phyloP scores from a whole-genome alignment of 2,888 invertebrate species.

The Amorpha juglandis region DNA sequence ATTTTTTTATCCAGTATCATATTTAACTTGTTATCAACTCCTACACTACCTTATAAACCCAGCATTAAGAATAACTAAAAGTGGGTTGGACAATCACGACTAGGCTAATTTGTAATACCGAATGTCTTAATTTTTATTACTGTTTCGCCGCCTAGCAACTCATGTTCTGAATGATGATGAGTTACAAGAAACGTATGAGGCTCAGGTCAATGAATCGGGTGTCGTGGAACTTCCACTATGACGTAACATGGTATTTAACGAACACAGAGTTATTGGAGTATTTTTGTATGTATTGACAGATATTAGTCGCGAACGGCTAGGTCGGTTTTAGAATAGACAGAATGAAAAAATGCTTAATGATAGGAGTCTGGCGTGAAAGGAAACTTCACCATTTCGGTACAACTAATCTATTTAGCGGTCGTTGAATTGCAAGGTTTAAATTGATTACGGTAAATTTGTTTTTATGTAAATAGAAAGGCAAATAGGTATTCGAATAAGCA shows the following conservation, averaged over 20 bases:
- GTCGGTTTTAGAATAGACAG: neutral
- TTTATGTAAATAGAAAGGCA: constrained; percentile 20
- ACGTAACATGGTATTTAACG: constrained; percentile 1
- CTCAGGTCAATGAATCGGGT: constrained; percentile 19
- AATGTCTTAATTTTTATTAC: constrained; percentile 13
- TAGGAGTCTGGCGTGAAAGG: neutral
- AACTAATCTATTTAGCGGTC: constrained; percentile 24
- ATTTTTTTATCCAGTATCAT: no score
- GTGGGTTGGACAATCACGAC: neutral
- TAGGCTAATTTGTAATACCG: constrained; percentile 5
- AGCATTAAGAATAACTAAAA: neutral
- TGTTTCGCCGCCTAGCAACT: neutral
- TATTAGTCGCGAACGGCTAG: neutral
- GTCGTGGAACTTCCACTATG: constrained; percentile 23
- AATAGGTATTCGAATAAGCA: neutral
- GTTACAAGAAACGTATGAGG: constrained; percentile 14
- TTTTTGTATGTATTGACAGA: constrained; percentile 12
- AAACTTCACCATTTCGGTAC: neutral
- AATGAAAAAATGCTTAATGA: constrained; percentile 1
- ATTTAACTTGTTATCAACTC: neutral
- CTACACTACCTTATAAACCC: neutral
- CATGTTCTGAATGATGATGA: constrained; percentile 16
- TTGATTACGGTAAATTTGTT: constrained; percentile 24
- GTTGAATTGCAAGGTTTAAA: constrained; percentile 8
- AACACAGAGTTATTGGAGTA: constrained; percentile 1